Conservation (phyloP, 1,140 invertebrate species). For the Drosophila sp. region DNA sequence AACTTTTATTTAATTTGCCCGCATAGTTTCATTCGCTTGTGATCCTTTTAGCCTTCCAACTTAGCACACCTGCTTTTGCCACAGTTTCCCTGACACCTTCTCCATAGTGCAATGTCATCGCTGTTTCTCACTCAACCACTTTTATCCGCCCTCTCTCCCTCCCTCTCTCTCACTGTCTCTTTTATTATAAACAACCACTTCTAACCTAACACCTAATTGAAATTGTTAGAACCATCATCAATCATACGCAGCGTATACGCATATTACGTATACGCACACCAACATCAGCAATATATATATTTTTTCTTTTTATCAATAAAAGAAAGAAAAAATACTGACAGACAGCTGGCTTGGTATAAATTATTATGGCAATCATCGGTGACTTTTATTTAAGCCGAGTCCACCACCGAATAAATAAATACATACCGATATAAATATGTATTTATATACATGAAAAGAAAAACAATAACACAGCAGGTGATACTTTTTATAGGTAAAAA, state of each 20-base stretch:
- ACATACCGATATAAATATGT: slow-evolving; percentile 7
- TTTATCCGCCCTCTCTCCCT: background rate
- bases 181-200: slow-evolving; percentile 17
- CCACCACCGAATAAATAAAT: slow-evolving; percentile 3
- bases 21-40: background rate
- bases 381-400: slow-evolving; percentile 62
- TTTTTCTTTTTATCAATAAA: slow-evolving; percentile 47
- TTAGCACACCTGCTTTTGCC: background rate
- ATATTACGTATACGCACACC: slow-evolving; percentile 56
- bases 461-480: slow-evolving; percentile 78
- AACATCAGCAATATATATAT: slow-evolving; percentile 63
- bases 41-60: slow-evolving; percentile 1
- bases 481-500: slow-evolving; percentile 59
- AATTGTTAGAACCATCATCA: slow-evolving; percentile 64
- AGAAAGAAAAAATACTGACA: background rate
- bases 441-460: slow-evolving; percentile 20
- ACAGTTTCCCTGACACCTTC: background rate
- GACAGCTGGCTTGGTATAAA: slow-evolving; percentile 50
- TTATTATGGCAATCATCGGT: slow-evolving; percentile 78
- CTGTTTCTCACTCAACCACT: slow-evolving; percentile 10
- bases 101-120: slow-evolving; percentile 32
- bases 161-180: background rate
- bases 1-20: slow-evolving; percentile 12
- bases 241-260: slow-evolving; percentile 54
- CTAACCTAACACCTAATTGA: slow-evolving; percentile 62